A percentile compares a stretch with the other conserved stretches of the same genome.
These are phyloP conservation scores for Hoplias malabaricus DNA, from an alignment of 2,113 vertebrate genomes.

Conservation along the genomic window DNA sequence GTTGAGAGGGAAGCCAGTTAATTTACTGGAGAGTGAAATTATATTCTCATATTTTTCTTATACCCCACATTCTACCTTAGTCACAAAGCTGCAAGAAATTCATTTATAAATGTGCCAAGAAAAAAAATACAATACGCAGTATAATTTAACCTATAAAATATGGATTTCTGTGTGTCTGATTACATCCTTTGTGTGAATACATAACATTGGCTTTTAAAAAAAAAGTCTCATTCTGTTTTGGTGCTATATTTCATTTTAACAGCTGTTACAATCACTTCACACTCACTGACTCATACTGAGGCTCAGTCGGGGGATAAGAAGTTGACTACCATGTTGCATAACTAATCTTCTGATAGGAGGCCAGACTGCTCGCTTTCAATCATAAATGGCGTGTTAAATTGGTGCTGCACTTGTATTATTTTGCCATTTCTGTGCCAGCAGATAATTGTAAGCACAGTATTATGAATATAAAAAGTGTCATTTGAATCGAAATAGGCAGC, in stretches of 20 bases:
- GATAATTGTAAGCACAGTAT: too few species aligned
- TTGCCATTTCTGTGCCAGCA: neutral
- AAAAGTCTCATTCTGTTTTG: neutral
- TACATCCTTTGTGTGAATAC: neutral
- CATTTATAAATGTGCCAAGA: neutral
- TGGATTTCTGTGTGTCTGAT: neutral
- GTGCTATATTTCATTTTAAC: constrained; percentile 23
- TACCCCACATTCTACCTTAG: neutral
- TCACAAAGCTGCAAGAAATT: neutral
- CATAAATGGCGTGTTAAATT: neutral
- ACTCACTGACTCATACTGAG: neutral
- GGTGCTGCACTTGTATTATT: neutral
- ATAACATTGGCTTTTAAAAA: neutral
- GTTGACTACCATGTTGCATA: constrained; percentile 2
- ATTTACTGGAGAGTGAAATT: constrained; percentile 20
- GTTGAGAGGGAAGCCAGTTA: constrained; percentile 5
- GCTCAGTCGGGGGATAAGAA: constrained; percentile 5
- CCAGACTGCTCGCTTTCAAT: neutral
- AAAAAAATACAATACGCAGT: neutral
- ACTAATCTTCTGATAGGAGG: neutral
- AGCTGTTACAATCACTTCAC: constrained; percentile 20
- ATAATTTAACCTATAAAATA: neutral
- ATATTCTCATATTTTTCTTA: constrained; percentile 6
- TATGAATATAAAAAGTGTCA: neutral
- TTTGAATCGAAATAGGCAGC: neutral